phyloP scores from a whole-genome alignment of 30 jellyfish, hydroid and myxozoan species.

The Hydra vulgaris region DNA sequence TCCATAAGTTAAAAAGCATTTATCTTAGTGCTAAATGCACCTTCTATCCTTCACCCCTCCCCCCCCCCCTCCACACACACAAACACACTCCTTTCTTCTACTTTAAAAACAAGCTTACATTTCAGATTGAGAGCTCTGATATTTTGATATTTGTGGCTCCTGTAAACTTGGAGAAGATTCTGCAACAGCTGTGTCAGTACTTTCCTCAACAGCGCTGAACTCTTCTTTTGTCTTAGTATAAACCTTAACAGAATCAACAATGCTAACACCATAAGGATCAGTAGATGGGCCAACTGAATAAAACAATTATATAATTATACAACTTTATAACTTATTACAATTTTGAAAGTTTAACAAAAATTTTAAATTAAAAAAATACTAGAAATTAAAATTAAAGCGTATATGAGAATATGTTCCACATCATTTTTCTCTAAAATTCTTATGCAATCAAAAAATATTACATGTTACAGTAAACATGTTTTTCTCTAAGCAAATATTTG shows the following conservation, averaged over 20 bases:
- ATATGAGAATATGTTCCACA: too few species aligned
- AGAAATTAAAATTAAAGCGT: background rate
- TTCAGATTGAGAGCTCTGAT: slow-evolving; percentile 25
- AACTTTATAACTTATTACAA: too few species aligned
- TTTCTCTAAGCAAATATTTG: slow-evolving; percentile 40
- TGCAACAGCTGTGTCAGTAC: slow-evolving; percentile 28
- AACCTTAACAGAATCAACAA: slow-evolving; percentile 76
- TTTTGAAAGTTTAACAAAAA: too few species aligned
- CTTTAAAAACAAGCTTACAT: slow-evolving; percentile 11
- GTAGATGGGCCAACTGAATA: slow-evolving; percentile 86
- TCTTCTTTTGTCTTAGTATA: slow-evolving; percentile 58
- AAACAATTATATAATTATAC: background rate
- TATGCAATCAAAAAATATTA: background rate
- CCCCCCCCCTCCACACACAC: too few species aligned
- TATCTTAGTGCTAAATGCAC: too few species aligned
- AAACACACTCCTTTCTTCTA: too few species aligned
- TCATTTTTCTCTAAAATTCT: background rate
- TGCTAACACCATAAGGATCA: slow-evolving; percentile 84
- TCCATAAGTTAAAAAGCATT: too few species aligned
- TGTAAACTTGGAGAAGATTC: slow-evolving; percentile 2
- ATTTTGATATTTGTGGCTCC: slow-evolving; percentile 8
- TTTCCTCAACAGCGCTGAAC: slow-evolving; percentile 65
- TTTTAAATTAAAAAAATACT: background rate
- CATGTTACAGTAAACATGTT: slow-evolving; percentile 62
- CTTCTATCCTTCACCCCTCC: too few species aligned